Evolutionary conservation across 1,140 invertebrate genomes (phyloP), one percentile per base, ranked within the genome.

Genomic region (Harpegnathos saltator): DNA sequence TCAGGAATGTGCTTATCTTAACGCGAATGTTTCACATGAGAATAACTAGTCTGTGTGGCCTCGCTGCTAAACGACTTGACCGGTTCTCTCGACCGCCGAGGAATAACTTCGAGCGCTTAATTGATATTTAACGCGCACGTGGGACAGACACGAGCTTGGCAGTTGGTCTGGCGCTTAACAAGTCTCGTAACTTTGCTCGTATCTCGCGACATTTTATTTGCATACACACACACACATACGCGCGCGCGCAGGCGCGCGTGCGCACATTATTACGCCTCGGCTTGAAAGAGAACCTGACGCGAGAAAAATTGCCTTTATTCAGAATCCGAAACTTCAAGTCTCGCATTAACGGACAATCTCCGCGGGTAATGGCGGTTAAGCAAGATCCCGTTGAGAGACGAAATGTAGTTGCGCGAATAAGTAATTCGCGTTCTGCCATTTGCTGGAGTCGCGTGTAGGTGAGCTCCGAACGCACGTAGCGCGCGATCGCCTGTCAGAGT

Each of bases 401-500:
- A n/a, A n/a, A 33, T 33, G 29, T 33, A 75, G 17, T 50, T 62
- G 14, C 14, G 17, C 15, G 62, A 19, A 54, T 50, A 77, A 68
- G 22, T 78, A 12, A 68, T 65, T 65, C 14, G 12, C 15, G 17
- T 66, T 15, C 22, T 17, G n/a, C 5, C 22, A 50, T 77, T 66
- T 56, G n/a, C 19, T 24, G 54, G 19, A 44, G 19, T 26, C 29
- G 19, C 15, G 22, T 17, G n/a, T 65, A 48, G 19, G 33, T 24
- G 29, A 44, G 63, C 11, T 9, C 26, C n/a, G 61, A 22, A 52
- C 72, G 22, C 1, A 15, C 15, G 15, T 26, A 38, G 3, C 33
- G 29, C 52, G 52, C 54, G 29, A 81, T 82, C 71, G 77, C 44
- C 29, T 33, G 72, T 22, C 22, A 63, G 48, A 83, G 48, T 44